These are phyloP conservation scores for Lithosia quadra DNA, from an alignment of 2,888 invertebrate genomes.

Conservation along the genomic window DNA sequence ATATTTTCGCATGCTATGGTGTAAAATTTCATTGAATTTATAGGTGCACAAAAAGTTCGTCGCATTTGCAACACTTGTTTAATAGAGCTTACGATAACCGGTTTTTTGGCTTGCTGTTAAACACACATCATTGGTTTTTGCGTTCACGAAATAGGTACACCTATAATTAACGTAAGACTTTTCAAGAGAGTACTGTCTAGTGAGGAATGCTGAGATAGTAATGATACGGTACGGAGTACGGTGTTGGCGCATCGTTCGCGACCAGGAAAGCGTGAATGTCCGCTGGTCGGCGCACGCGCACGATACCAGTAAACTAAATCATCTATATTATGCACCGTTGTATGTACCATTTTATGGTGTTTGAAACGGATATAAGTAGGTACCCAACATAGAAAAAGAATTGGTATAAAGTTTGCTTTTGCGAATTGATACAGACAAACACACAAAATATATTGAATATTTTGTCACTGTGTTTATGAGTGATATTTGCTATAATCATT, in stretches of 20 bases:
- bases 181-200: not conserved
- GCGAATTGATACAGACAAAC: no score
- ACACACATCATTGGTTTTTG: slow-evolving; percentile 15
- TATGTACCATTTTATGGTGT: slow-evolving; percentile 27
- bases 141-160: not conserved
- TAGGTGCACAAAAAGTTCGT: not conserved
- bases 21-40: no score
- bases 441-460: no score
- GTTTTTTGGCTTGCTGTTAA: slow-evolving; percentile 3
- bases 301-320: slow-evolving; percentile 47
- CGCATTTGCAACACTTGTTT: not conserved
- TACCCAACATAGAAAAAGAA: no score
- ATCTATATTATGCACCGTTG: slow-evolving; percentile 41
- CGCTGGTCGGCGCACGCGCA: slow-evolving; percentile 40
- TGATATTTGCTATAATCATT: no score
- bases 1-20: no score
- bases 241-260: slow-evolving; percentile 46
- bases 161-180: not conserved
- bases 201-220: slow-evolving; percentile 21
- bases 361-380: not conserved
- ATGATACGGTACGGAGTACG: slow-evolving; percentile 18
- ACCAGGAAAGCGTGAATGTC: slow-evolving; percentile 77
- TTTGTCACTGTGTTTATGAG: no score
- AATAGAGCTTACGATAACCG: slow-evolving; percentile 7
- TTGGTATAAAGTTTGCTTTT: no score